phyloP scores from a whole-genome alignment of 1,140 invertebrate species.

The Dolichoris vasculosae region DNA sequence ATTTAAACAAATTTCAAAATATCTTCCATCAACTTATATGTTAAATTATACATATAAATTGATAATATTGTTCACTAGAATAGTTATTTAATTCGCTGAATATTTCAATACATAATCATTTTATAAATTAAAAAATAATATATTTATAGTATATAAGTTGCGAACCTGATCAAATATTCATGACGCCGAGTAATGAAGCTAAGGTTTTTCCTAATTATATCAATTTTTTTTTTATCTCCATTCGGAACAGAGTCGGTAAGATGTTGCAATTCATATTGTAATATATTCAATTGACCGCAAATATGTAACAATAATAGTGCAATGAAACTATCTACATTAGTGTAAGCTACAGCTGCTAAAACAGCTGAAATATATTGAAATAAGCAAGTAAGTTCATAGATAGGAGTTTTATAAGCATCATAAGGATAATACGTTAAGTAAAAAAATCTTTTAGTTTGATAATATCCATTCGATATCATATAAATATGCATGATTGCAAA shows the following conservation, averaged over 20 bases:
- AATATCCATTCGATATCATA: background rate
- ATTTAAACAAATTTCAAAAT: too few species aligned
- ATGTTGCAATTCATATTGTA: constrained; percentile 1
- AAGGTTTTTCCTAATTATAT: background rate
- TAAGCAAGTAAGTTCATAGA: constrained; percentile 24
- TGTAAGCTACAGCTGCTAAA: constrained; percentile 36
- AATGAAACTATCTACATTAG: constrained; percentile 51
- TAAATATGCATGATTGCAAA: background rate
- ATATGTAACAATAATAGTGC: constrained; percentile 53
- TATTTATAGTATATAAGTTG: too few species aligned
- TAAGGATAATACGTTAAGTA: background rate
- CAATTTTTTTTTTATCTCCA: background rate
- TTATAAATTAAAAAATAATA: background rate
- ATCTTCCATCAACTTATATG: too few species aligned
- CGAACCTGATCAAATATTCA: background rate
- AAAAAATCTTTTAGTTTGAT: background rate
- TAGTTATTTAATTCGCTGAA: too few species aligned
- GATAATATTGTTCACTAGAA: too few species aligned
- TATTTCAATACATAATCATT: too few species aligned
- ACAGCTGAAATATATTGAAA: background rate
- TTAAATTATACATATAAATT: too few species aligned
- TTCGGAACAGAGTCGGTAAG: background rate
- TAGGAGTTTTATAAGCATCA: background rate
- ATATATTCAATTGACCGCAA: constrained; percentile 48
- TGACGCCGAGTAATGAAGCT: constrained; percentile 9